These are phyloP conservation scores for Sebastes fasciatus DNA, from an alignment of 2,113 vertebrate genomes.

Conservation along the genomic window DNA sequence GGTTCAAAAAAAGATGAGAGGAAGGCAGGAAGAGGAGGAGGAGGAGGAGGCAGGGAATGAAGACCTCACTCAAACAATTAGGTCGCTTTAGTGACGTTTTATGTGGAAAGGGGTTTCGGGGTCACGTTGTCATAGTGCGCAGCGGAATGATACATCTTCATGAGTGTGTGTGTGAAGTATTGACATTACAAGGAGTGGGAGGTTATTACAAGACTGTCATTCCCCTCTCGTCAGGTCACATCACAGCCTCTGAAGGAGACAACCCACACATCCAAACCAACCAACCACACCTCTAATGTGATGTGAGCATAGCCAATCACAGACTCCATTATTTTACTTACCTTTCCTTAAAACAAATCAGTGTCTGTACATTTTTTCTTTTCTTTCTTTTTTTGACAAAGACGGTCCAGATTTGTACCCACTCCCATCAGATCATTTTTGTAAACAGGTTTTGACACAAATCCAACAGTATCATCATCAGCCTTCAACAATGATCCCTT, in stretches of 20 bases:
- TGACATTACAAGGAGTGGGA: constrained; percentile 22
- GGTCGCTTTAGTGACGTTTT: constrained; percentile 50
- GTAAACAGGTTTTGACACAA: constrained; percentile 64
- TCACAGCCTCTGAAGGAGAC: constrained; percentile 39
- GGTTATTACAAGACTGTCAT: constrained; percentile 13
- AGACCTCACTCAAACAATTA: constrained; percentile 66
- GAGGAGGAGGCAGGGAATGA: constrained; percentile 41
- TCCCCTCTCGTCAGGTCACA: constrained; percentile 29
- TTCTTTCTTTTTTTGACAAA: constrained; percentile 1
- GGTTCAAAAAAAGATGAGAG: constrained; percentile 15
- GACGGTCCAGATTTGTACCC: constrained; percentile 8
- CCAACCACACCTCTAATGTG: constrained; percentile 30
- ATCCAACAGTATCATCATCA: constrained; percentile 69
- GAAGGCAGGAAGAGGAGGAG: not conserved
- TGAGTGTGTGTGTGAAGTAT: constrained; percentile 8
- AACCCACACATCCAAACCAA: not conserved
- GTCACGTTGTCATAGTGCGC: constrained; percentile 36
- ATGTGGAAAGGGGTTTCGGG: constrained; percentile 57
- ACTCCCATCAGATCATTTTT: constrained; percentile 33
- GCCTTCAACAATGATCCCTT: constrained; percentile 28
- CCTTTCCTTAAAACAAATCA: constrained; percentile 22
- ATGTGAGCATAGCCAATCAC: constrained; percentile 16
- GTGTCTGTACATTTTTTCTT: not conserved
- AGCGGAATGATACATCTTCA: constrained; percentile 20
- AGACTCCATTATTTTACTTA: not conserved